Conservation (phyloP, 2,113 vertebrate genomes). For the Cryptotis parvus region DNA sequence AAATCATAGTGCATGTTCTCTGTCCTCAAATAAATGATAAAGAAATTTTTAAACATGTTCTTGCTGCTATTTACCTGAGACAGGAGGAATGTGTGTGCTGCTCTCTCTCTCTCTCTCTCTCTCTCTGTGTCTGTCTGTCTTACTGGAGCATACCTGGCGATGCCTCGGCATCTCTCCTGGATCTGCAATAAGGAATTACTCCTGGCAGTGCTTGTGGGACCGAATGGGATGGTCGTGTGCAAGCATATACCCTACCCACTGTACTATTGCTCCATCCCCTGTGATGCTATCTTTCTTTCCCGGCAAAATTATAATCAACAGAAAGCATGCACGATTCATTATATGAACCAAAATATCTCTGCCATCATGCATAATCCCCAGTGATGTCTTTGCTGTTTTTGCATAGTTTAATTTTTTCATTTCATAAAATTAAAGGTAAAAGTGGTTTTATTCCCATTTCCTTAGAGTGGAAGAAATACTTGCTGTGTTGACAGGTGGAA, state of each 20-base stretch:
- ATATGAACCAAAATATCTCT: background rate
- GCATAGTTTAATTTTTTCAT: background rate
- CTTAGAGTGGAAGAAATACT: constrained; percentile 4
- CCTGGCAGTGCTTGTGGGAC: too few relatives aligned
- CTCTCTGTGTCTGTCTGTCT: too few relatives aligned
- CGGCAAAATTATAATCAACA: background rate
- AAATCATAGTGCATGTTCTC: constrained; percentile 2
- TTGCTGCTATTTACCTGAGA: background rate
- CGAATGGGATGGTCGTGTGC: too few relatives aligned
- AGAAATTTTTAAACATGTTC: constrained; percentile 40
- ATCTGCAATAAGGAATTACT: too few relatives aligned
- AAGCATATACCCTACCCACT: too few relatives aligned
- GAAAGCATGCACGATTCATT: background rate
- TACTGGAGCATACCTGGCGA: too few relatives aligned
- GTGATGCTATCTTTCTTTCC: background rate
- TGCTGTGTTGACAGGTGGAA: background rate
- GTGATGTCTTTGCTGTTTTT: background rate
- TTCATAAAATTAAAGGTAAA: background rate
- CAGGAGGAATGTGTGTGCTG: background rate
- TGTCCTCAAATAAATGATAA: constrained; percentile 12
- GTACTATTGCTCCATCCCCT: too few relatives aligned
- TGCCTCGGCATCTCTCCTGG: too few relatives aligned
- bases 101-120: too few relatives aligned
- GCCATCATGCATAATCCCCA: background rate
- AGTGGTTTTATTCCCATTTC: background rate